Conservation (phyloP, 92 coral and sea anemone genomes). For the Porites evermanni region DNA sequence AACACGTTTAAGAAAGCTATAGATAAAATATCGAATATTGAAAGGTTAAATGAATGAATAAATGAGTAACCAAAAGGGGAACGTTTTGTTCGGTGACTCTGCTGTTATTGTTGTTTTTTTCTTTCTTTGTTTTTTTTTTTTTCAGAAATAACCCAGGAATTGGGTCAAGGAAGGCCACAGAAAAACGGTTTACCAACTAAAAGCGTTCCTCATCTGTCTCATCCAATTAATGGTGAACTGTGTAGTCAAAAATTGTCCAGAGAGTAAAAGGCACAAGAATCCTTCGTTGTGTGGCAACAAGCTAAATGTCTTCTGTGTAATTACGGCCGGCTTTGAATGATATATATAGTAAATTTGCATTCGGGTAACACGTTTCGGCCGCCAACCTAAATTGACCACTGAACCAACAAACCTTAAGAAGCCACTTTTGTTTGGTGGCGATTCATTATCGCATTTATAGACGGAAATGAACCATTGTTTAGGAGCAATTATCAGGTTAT, state of each 20-base stretch:
- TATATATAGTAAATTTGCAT: slow-evolving; percentile 31
- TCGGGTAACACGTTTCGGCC: neutral
- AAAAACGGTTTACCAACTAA: neutral
- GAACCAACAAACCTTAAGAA: neutral
- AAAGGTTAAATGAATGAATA: neutral
- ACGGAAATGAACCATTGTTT: slow-evolving; percentile 46
- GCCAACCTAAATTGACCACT: slow-evolving; percentile 12
- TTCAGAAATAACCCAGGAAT: neutral
- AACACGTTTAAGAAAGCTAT: neutral
- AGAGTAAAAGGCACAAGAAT: neutral
- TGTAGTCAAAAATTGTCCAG: neutral
- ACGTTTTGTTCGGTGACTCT: neutral
- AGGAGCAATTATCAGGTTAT: slow-evolving; percentile 25
- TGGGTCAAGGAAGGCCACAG: neutral
- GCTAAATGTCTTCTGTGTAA: neutral
- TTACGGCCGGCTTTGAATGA: neutral
- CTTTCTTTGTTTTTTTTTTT: no score
- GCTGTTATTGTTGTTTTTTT: no score
- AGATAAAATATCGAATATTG: neutral
- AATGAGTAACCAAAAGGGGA: neutral
- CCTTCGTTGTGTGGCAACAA: neutral
- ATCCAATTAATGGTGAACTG: neutral
- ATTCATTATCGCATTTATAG: slow-evolving; percentile 28
- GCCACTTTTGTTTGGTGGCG: slow-evolving; percentile 23
- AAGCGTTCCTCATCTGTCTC: neutral